phyloP scores from a whole-genome alignment of 64 coral and sea anemone genomes.

The Montipora sp. region DNA sequence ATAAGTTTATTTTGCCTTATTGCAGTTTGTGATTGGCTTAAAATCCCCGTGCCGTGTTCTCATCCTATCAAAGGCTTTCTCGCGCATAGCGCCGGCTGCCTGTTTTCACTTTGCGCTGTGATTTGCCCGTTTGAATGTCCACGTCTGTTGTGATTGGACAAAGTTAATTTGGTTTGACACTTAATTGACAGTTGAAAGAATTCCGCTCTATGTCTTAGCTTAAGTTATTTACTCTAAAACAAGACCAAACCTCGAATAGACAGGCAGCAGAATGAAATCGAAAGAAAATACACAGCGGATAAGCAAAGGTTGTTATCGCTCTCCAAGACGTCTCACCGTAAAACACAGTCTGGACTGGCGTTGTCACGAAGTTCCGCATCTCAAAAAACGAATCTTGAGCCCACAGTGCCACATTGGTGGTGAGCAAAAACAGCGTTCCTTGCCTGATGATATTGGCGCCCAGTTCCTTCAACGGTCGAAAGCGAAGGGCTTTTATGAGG shows the following conservation, averaged over 20 bases:
- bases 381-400: constrained; percentile 96
- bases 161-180: too few species aligned
- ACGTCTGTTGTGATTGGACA: too few species aligned
- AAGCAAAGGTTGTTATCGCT: constrained; percentile 89
- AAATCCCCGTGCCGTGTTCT: too few species aligned
- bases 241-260: constrained; percentile 96
- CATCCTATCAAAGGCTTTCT: background rate
- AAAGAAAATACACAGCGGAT: constrained; percentile 96
- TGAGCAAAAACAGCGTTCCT: constrained; percentile 90
- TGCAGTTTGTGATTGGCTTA: background rate
- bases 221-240: constrained; percentile 71
- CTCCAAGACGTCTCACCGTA: constrained; percentile 96
- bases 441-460: constrained; percentile 93
- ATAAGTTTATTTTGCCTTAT: too few species aligned
- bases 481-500: constrained; percentile 94
- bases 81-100: background rate
- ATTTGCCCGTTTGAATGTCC: background rate
- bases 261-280: constrained; percentile 97
- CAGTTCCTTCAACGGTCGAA: constrained; percentile 84
- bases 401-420: constrained; percentile 94
- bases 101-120: background rate
- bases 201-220: background rate
- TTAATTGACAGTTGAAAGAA: background rate
- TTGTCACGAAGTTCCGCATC: constrained; percentile 80
- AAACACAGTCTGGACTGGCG: constrained; percentile 91